Percentiles rank a stretch among this genome's conserved stretches.
phyloP scores from a whole-genome alignment of 2,888 invertebrate genomes.

The Drosophila setosimentum region DNA sequence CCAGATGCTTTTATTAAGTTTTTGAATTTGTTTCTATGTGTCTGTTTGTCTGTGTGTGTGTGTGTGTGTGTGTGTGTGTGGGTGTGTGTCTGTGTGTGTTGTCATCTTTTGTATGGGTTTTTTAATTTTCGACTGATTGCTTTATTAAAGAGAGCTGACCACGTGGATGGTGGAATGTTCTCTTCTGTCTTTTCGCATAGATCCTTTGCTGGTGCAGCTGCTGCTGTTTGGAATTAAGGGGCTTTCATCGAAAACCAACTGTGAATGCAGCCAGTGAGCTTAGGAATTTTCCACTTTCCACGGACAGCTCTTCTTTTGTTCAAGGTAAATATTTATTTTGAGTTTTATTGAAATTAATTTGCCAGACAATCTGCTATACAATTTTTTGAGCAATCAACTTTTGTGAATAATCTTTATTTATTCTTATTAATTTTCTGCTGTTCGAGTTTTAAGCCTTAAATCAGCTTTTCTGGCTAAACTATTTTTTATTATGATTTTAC shows the following conservation, averaged over 20 bases:
- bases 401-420: slow-evolving; percentile 4
- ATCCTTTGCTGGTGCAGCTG: background rate
- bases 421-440: background rate
- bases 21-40: slow-evolving; percentile 12
- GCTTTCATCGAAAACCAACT: slow-evolving; percentile 50
- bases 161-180: slow-evolving; percentile 10
- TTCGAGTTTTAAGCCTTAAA: background rate
- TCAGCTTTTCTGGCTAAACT: background rate
- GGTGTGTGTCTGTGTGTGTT: slow-evolving; percentile 19
- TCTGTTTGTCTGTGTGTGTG: slow-evolving; percentile 4
- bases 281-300: background rate
- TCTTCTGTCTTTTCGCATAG: slow-evolving; percentile 13
- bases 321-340: slow-evolving; percentile 18
- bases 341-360: slow-evolving; percentile 17
- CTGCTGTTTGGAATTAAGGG: background rate
- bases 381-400: background rate
- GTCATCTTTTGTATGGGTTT: slow-evolving; percentile 59
- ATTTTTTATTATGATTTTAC: too few relatives aligned
- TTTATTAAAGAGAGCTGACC: slow-evolving; percentile 57
- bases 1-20: slow-evolving; percentile 34
- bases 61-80: slow-evolving; percentile 23
- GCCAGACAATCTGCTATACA: background rate
- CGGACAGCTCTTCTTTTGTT: background rate
- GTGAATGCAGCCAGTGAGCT: slow-evolving; percentile 6
- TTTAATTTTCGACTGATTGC: slow-evolving; percentile 69